Base-by-base conservation (phyloP, 2,113 vertebrate genomes). In the Dromas ardeola region DNA sequence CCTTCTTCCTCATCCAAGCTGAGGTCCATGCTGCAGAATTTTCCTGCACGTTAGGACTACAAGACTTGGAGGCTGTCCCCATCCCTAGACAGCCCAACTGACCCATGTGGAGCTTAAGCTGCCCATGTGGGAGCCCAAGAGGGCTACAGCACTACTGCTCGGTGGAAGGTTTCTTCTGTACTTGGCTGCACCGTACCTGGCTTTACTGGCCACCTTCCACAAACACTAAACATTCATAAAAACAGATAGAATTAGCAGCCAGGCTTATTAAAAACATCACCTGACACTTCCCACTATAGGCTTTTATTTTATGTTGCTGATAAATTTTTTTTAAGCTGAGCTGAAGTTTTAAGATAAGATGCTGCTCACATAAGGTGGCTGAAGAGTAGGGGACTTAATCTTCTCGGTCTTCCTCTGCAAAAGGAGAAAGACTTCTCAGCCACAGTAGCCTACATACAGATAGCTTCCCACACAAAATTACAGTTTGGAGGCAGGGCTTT, bases 21-120 rank as follows among this genome's bases (percentile, higher is more conserved):
- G 21, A 23, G 18, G 25, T 8, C 11, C 13, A 12, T 1, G 2
- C 11, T 34, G 9, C 11, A 61, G 40, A 80, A 40, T 8, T 53
- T 25, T 58, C 36, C 50, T 90, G 30, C 20, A 29, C 10, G 4
- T 42, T 36, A 58, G 18, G 29, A 62, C 23, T 23, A 38, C 8
- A 36, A 47, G 26, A 47, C 1, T 2, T 15, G 21, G 45, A 84
- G 55, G 30, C 9, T 30, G 9, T 9, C 1, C 6, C 42, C 26
- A 56, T 22, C 14, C 15, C 40, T 56, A 49, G 49, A n/a, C 6
- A 83, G 11, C 18, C 21, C 22, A n/a, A 0, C 1, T 15, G 4
- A 17, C 9, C 11, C 12, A 19, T 4, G 0, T 5, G 23, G 23
- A 49, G 34, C 43, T 89, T 26, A 42, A 74, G 42, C 9, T 50